Percentiles rank a stretch among this genome's conserved stretches.
Evolutionary conservation across 2,113 vertebrate genomes (phyloP).

Genomic region (Coryphaenoides rupestris): DNA sequence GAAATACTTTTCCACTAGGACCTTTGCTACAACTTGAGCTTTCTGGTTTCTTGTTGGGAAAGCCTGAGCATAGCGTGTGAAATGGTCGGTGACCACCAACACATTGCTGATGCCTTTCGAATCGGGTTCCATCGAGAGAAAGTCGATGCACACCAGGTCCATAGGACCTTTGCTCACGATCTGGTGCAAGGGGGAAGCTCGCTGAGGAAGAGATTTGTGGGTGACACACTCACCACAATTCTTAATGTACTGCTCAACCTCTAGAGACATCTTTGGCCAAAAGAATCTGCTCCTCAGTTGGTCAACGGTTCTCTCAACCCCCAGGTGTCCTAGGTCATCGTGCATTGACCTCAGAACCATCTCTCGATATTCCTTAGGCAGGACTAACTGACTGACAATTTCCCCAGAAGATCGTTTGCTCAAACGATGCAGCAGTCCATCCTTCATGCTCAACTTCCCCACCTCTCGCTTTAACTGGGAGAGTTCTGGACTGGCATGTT

Average conservation of each 20-base stretch:
- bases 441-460: neutral
- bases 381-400: too few relatives aligned
- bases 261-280: too few relatives aligned
- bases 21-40: neutral
- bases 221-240: too few relatives aligned
- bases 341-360: too few relatives aligned
- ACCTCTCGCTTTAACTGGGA: neutral
- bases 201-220: too few relatives aligned
- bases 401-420: too few relatives aligned
- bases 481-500: constrained; percentile 1
- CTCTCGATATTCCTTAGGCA: too few relatives aligned
- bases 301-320: too few relatives aligned
- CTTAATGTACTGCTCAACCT: too few relatives aligned
- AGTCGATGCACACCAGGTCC: constrained; percentile 8
- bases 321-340: too few relatives aligned
- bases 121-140: constrained; percentile 1
- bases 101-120: neutral
- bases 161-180: neutral
- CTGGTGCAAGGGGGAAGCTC: neutral
- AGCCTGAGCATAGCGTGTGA: neutral
- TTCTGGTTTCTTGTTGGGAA: constrained; percentile 4
- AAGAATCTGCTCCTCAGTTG: too few relatives aligned
- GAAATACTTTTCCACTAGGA: neutral
- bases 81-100: constrained; percentile 1
- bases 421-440: neutral